Base-by-base conservation (phyloP, 1,140 invertebrate genomes). In the Macrocentrus cingulum region DNA sequence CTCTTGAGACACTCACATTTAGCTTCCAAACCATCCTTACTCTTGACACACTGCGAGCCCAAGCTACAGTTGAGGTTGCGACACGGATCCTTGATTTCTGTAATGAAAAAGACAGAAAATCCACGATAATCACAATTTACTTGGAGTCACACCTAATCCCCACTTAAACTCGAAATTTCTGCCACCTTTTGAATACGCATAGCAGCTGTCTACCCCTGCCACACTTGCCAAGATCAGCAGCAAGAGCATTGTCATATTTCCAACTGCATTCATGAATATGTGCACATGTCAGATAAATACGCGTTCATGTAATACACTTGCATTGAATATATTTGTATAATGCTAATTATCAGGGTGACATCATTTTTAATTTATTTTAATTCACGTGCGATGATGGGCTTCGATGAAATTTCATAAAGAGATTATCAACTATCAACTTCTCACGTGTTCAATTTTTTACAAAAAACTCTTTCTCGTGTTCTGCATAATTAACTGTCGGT, bases 51-150 rank as follows among this genome's bases (percentile, higher is more conserved):
- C 49, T 85, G 82, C 56, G 88, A 87, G 1, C 91, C 91, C 46
- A 85, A 87, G 18, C 83, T 84, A 74, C 92, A 95, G 45, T 83
- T 81, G 61, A 88, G 82, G 22, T 87, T 86, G 8, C 79, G 76
- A 75, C 91, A 95, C 2, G 91, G 91, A 71, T 95, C 87, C 57
- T 80, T 84, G 64, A 86, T 83, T 79, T 91, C 91, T 91, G 85
- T 49, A 84, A 84, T 65, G 72, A 64, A 39, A 11, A 50, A 58
- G 37, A 37, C 18, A 39, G 34, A 42, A 49, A 50, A 48, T 5
- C n/a, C 16, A 19, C 4, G 9, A 19, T 23, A 37, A 3, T 9
- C 16, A 37, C 15, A 9, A 25, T 37, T 23, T 29, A 19, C 16
- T 52, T 11, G 48, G 23, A 29, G 3, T 56, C n/a, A n/a, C n/a